Base-by-base conservation (phyloP, 2,113 vertebrate genomes). In the Macroglossus sobrinus region DNA sequence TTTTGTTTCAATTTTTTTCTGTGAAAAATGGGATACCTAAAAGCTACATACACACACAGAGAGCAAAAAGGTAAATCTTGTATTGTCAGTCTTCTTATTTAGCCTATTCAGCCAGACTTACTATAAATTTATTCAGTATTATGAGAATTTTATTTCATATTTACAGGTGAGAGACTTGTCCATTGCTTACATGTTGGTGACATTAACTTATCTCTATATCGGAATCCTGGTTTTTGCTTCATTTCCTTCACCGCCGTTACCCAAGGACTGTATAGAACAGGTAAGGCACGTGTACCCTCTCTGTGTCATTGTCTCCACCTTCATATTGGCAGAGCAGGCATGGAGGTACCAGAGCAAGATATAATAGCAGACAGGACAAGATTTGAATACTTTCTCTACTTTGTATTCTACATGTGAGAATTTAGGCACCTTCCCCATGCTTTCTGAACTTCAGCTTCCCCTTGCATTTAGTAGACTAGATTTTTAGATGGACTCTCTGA, bases 221-320 rank as follows among this genome's bases (percentile, higher is more conserved):
- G 99, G 99, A 47, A 97, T 99, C 88, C 94, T 99, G 97, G 99
- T 99, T 97, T 99, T 99, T 98, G 99, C 99, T 81, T 97, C 99
- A 74, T 99, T 99, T 96, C 99, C 99, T 22, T 99, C 99, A 24
- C 99, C 99, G 16, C 99, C 99, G 5, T 97, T 99, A 89, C 98
- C 97, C 81, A 99, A 99, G 98, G 99, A 99, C 15, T 99, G 99
- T 84, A 99, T 99, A 92, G 99, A 99, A 94, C 99, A 99, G 98
- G 99, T 99, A 98, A 98, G 98, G 74, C 40, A 38, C 19, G 2
- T 18, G n/a, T 64, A 10, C 22, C 21, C 18, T 81, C 21, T n/a
- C 13, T 79, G 13, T 90, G 53, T 86, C 79, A 57, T 19, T 57
- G 15, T 88, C 59, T 71, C n/a, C 16, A 40, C 50, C 15, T 71